Conservation (phyloP, 2,888 invertebrate species). For the Leptinotarsa tumamoca region DNA sequence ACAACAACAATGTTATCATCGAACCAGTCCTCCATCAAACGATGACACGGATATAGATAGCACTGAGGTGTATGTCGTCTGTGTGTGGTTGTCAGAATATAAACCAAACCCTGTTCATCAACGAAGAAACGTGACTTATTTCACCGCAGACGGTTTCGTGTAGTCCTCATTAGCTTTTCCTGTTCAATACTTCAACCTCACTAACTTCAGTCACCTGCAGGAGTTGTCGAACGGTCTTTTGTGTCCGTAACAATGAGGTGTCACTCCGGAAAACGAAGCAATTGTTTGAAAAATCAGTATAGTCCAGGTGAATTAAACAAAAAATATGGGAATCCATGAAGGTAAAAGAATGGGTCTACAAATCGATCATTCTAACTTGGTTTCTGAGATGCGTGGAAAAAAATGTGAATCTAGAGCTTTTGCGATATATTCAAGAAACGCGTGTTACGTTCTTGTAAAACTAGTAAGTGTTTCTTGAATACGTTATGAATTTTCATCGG, state of each 20-base stretch:
- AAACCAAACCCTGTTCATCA: slow-evolving; percentile 2
- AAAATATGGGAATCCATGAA: background rate
- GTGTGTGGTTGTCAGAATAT: background rate
- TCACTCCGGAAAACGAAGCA: slow-evolving; percentile 7
- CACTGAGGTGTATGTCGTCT: background rate
- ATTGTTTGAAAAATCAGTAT: background rate
- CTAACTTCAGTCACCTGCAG: slow-evolving; percentile 14
- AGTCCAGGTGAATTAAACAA: background rate
- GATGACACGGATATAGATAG: background rate
- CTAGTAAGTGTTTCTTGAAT: too few relatives aligned
- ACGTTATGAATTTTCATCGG: too few relatives aligned
- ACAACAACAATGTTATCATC: background rate
- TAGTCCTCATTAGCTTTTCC: slow-evolving; percentile 14
- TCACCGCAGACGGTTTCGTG: slow-evolving; percentile 1
- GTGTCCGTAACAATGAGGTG: slow-evolving; percentile 13
- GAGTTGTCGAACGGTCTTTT: slow-evolving; percentile 16
- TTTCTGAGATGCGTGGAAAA: too few relatives aligned
- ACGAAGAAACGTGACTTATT: slow-evolving; percentile 11
- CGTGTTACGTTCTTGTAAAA: too few relatives aligned
- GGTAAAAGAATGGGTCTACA: too few relatives aligned
- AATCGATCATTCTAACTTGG: too few relatives aligned
- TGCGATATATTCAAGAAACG: too few relatives aligned
- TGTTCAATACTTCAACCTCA: slow-evolving; percentile 18
- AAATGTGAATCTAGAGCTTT: too few relatives aligned
- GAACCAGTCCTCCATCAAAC: background rate